Conservation (phyloP, 2,888 invertebrate genomes). For the Chymomyza amoena region DNA sequence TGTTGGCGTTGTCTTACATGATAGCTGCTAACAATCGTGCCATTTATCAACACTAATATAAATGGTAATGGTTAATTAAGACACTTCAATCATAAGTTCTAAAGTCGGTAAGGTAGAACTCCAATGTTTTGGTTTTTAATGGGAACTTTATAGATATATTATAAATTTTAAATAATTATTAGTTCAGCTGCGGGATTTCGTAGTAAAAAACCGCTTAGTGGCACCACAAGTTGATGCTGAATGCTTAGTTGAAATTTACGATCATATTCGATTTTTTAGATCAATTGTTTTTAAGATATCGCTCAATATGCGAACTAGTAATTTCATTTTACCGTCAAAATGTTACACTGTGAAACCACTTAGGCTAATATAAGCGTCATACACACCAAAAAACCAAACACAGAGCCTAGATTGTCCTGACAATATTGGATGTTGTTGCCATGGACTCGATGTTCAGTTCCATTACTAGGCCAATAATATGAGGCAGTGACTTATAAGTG, state of each 20-base stretch:
- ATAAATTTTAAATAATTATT: too few species aligned
- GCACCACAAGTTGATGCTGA: too few species aligned
- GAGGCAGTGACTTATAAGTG: constrained; percentile 29
- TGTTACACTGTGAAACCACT: constrained; percentile 7
- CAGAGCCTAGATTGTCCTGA: not conserved
- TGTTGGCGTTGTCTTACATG: not conserved
- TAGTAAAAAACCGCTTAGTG: too few species aligned
- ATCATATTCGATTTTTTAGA: not conserved
- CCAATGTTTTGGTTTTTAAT: too few species aligned
- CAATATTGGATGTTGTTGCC: constrained; percentile 2
- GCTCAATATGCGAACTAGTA: constrained; percentile 3
- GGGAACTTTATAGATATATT: too few species aligned
- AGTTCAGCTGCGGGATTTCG: too few species aligned
- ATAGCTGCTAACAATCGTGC: not conserved
- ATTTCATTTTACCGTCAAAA: constrained; percentile 11
- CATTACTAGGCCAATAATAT: constrained; percentile 11
- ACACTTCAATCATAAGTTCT: not conserved
- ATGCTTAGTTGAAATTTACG: too few species aligned
- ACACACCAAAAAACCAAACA: not conserved
- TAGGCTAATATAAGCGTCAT: not conserved
- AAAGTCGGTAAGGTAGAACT: not conserved
- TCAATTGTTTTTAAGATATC: not conserved
- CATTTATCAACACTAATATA: not conserved
- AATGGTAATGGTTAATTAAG: not conserved
- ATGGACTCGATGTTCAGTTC: not conserved